Evolutionary conservation across 2,113 vertebrate genomes (phyloP), one percentile per base, ranked within the genome.

Genomic region (Pyrgilauda ruficollis): DNA sequence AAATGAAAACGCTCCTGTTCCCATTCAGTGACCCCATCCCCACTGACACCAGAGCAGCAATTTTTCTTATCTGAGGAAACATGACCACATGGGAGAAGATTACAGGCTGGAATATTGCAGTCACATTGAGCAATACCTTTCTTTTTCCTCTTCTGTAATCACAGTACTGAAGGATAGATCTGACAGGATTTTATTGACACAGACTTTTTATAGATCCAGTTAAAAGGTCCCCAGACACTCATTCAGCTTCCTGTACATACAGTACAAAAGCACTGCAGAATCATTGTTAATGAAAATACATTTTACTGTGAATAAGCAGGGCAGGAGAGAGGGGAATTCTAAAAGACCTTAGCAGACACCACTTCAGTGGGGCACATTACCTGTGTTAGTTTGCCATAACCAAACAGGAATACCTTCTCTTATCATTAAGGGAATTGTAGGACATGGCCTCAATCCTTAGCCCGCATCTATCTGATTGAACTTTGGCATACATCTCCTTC

Each of bases 21-120:
- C 69, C 81, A 94, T 73, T 93, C 90, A 93, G 78, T 90, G 75
- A 94, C 90, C 88, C 87, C 89, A 94, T 90, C 84, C 66, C 49
- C 76, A 85, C 59, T 91, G 90, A 96, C 95, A 96, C 75, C 88
- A 94, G 64, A 70, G 69, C 1, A 0, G 92, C 87, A 91, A 92
- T 96, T 97, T 89, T 91, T 94, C 95, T 97, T 96, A 96, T 94
- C 96, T 97, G 70, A 96, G 95, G 97, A 97, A 97, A 97, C 94
- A 94, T 89, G 94, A 96, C 91, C 82, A 96, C 96, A 94, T 96
- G 91, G 94, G 96, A 96, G 92, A 96, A 93, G 90, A 97, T 97
- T 96, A 96, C 52, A 8, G 0, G 10, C 62, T 94, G 94, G 95
- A 97, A 97, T 96, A 97, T 90, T 94, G 79, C 88, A 89, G 73